Percentiles rank a stretch among this genome's conserved stretches.
These are phyloP conservation scores for Polypedilum pembai DNA, from an alignment of 1,140 invertebrate species.

Conservation along the genomic window DNA sequence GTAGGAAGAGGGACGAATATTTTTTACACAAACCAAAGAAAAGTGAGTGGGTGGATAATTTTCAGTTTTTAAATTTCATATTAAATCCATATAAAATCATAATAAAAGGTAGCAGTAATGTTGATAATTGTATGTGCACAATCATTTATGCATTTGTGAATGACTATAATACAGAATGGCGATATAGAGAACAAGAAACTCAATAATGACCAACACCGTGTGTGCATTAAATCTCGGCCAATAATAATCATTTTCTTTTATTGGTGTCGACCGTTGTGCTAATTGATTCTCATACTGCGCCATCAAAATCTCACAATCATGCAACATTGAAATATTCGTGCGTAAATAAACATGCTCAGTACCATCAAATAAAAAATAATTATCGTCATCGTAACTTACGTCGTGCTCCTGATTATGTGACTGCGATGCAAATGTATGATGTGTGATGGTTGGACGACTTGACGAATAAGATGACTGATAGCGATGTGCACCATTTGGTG, in stretches of 20 bases:
- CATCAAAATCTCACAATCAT: constrained; percentile 3
- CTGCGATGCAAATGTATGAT: constrained; percentile 12
- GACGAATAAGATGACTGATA: background rate
- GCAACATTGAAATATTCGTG: constrained; percentile 9
- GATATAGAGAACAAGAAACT: background rate
- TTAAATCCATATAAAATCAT: background rate
- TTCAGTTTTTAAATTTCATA: too few relatives aligned
- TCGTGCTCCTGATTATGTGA: constrained; percentile 22
- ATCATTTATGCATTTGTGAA: background rate
- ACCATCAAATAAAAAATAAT: constrained; percentile 23
- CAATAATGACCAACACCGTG: constrained; percentile 4
- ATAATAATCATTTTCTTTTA: constrained; percentile 11
- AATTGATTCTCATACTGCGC: background rate
- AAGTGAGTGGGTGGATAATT: too few relatives aligned
- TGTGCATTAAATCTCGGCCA: constrained; percentile 19
- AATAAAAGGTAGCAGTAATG: background rate
- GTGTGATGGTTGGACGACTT: background rate
- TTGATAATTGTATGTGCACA: background rate
- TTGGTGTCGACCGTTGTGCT: background rate
- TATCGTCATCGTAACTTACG: constrained; percentile 19
- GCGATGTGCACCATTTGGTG: background rate
- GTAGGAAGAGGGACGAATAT: too few relatives aligned
- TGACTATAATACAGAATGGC: constrained; percentile 3
- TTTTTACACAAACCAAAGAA: too few relatives aligned
- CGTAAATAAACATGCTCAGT: constrained; percentile 10